These are phyloP conservation scores for Drosophila recens DNA, from an alignment of 2,888 invertebrate species.

Conservation along the genomic window DNA sequence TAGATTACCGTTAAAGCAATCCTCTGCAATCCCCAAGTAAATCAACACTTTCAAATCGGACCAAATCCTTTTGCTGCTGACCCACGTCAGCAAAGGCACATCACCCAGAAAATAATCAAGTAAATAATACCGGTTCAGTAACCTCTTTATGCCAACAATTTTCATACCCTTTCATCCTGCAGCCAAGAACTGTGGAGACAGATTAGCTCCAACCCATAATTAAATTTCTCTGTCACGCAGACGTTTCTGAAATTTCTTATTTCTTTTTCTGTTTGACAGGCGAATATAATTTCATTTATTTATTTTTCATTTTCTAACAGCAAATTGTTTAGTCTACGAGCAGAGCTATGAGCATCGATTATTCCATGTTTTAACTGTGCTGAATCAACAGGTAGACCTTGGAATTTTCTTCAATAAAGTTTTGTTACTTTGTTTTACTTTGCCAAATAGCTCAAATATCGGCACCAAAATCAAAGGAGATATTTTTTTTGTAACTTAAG, in stretches of 20 bases:
- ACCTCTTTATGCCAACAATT: slow-evolving; percentile 47
- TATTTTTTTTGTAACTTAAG: slow-evolving; percentile 4
- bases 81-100: slow-evolving; percentile 16
- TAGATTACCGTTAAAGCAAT: slow-evolving; percentile 11
- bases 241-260: slow-evolving; percentile 18
- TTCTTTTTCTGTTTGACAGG: slow-evolving; percentile 13
- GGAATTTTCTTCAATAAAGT: slow-evolving; percentile 3
- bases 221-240: slow-evolving; percentile 20
- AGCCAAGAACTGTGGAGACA: slow-evolving; percentile 26
- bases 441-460: not conserved
- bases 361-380: slow-evolving; percentile 3
- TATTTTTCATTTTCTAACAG: slow-evolving; percentile 39
- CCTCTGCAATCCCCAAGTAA: slow-evolving; percentile 27
- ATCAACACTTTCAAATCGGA: slow-evolving; percentile 45
- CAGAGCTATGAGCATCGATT: slow-evolving; percentile 4
- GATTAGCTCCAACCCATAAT: slow-evolving; percentile 36
- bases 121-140: slow-evolving; percentile 39
- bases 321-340: slow-evolving; percentile 14
- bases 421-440: slow-evolving; percentile 1
- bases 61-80: slow-evolving; percentile 32
- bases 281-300: slow-evolving; percentile 40
- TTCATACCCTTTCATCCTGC: slow-evolving; percentile 30
- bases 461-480: slow-evolving; percentile 1
- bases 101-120: slow-evolving; percentile 24
- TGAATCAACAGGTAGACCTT: slow-evolving; percentile 12